Base-by-base conservation (phyloP, 2,797 vertebrate genomes). In the Masticophis lateralis region DNA sequence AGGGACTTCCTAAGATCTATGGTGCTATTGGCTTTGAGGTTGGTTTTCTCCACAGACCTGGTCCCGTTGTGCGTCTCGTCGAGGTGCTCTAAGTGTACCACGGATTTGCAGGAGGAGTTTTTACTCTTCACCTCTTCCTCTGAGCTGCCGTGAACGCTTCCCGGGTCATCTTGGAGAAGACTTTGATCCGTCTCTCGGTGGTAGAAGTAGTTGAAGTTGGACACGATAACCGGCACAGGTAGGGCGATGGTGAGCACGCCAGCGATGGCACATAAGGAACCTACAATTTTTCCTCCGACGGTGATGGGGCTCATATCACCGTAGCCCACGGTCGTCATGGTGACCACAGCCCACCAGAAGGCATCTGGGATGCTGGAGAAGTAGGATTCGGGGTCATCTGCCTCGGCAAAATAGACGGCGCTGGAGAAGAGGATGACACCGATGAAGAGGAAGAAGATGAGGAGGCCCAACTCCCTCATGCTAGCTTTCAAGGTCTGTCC, bases 131-230 rank as follows among this genome's bases (percentile, higher is more conserved):
- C 93, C 25, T 98, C 98, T 47, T 96, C 97, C 0, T 18, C 66
- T 5, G 97, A 97, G 9, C 98, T 97, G 2, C 95, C 97, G 3
- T 96, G 95, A 43, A 95, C 96, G 87, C 97, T 98, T 83, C 95
- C 96, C 5, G 98, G 98, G 6, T 99, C 98, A 0, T 99, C 99
- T 94, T 98, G 99, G 90, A 99, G 98, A 4, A 98, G 93, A 0
- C 97, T 96, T 99, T 99, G 98, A 95, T 99, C 99, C 0, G 99
- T 99, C 96, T 99, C 99, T 0, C 99, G 95, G 96, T 99, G 99
- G 96, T 99, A 99, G 97, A 99, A 99, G 97, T 99, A 99, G 95
- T 99, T 99, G 97, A 99, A 99, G 97, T 99, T 99, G 95, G 99
- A 99, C 0, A 99, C 99, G 0, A 99, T 99, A 95, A 99, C 99